Evolutionary conservation across 2,113 vertebrate species (phyloP).

Genomic region (Gallinago media): DNA sequence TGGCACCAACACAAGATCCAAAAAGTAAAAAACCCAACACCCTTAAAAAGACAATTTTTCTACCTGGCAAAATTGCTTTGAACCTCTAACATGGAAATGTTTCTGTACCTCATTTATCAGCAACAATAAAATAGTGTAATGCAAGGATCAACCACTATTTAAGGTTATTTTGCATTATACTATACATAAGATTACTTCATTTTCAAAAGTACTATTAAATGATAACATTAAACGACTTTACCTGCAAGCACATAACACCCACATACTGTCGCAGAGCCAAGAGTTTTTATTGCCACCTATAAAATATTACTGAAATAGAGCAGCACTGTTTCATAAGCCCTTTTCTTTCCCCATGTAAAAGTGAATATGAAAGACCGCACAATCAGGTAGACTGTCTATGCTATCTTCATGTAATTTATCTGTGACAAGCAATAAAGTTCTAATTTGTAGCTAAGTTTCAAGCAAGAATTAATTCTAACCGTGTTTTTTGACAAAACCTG

Average conservation of each 20-base stretch:
- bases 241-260: slow-evolving; percentile 12
- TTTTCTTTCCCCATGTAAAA: neutral
- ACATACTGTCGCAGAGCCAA: neutral
- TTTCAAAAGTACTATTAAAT: slow-evolving; percentile 19
- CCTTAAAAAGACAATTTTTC: neutral
- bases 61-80: neutral
- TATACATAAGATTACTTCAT: neutral
- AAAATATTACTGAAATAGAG: slow-evolving; percentile 14
- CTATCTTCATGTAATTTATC: neutral
- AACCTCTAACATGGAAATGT: neutral
- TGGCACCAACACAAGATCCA: neutral
- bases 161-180: neutral
- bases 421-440: neutral
- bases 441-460: neutral
- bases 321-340: neutral
- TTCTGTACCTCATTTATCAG: neutral
- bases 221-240: neutral
- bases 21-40: neutral
- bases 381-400: neutral
- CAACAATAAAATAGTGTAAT: neutral
- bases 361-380: neutral
- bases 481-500: neutral
- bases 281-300: neutral
- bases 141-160: neutral
- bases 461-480: neutral